Conservation (phyloP, 2,888 invertebrate genomes). For the Epinotia ramella region DNA sequence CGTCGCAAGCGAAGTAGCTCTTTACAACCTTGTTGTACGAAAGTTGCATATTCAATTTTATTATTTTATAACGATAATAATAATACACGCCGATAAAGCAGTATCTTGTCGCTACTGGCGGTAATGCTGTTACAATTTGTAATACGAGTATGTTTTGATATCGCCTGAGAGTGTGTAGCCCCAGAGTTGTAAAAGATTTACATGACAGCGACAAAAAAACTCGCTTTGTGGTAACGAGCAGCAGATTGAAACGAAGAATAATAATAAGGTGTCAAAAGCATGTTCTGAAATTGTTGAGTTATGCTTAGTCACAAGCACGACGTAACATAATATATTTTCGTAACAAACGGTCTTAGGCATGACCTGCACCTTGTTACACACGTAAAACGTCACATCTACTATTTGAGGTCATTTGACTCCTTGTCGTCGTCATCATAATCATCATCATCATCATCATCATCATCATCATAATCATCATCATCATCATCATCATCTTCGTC, state of each 20-base stretch:
- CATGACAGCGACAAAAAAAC: background rate
- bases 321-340: background rate
- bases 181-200: background rate
- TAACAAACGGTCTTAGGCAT: background rate
- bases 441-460: background rate
- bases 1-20: slow-evolving; percentile 29
- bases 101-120: slow-evolving; percentile 1
- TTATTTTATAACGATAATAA: slow-evolving; percentile 27
- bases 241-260: background rate
- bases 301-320: slow-evolving; percentile 1
- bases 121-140: slow-evolving; percentile 6
- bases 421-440: background rate
- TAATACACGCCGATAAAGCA: slow-evolving; percentile 15
- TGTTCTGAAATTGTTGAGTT: background rate
- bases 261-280: slow-evolving; percentile 19
- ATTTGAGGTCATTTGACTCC: background rate
- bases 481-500: no score
- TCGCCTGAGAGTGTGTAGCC: background rate
- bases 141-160: background rate
- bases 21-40: slow-evolving; percentile 33
- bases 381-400: no score
- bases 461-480: background rate
- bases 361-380: background rate
- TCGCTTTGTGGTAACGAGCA: background rate
- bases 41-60: slow-evolving; percentile 35